Percentiles rank a stretch among this genome's conserved stretches.
phyloP scores from a whole-genome alignment of 2,888 invertebrate genomes.

The Cantharis nigra region DNA sequence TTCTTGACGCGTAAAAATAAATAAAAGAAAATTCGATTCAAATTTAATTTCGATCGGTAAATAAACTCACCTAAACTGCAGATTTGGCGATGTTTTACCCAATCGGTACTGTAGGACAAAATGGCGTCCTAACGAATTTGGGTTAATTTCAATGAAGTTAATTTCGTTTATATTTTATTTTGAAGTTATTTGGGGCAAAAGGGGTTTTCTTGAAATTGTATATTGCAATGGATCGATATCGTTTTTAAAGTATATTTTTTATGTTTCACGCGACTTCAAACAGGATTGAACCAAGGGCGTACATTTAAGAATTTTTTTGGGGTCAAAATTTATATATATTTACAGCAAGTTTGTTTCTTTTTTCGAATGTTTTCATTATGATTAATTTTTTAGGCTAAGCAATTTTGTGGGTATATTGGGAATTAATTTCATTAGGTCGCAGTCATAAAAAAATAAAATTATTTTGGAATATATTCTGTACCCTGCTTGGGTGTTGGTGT shows the following conservation, averaged over 20 bases:
- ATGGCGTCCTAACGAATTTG: constrained; percentile 18
- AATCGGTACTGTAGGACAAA: constrained; percentile 35
- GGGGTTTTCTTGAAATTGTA: neutral
- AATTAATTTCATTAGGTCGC: no score
- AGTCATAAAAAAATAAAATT: no score
- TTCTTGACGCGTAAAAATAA: neutral
- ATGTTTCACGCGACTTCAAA: neutral
- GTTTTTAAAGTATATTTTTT: neutral
- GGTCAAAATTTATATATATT: neutral
- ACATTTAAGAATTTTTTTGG: neutral
- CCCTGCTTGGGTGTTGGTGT: no score
- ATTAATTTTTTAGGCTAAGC: no score
- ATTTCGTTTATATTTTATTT: neutral
- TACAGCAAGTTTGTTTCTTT: no score
- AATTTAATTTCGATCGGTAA: constrained; percentile 22
- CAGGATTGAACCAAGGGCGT: neutral
- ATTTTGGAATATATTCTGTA: no score
- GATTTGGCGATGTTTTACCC: constrained; percentile 16
- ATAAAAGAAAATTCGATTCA: neutral
- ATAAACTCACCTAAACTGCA: constrained; percentile 19
- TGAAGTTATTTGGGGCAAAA: neutral
- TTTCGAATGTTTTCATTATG: no score
- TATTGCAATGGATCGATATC: neutral
- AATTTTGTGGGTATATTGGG: no score
- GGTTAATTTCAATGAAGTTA: neutral